Base-by-base conservation (phyloP, 1,140 invertebrate species). In the Drosophila neocordata region DNA sequence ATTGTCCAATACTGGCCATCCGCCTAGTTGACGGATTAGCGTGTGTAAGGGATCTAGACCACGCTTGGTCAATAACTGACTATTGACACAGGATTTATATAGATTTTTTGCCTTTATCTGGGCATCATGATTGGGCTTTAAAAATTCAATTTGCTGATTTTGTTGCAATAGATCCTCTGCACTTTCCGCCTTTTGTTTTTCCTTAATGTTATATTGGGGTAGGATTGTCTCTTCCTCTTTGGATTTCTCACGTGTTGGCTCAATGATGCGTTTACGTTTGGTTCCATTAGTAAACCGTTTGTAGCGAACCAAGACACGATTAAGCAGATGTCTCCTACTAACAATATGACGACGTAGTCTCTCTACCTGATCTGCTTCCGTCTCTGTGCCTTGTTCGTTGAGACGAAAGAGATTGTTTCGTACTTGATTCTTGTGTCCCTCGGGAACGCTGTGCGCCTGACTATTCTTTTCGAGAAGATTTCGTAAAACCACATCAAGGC, bases 61-160 rank as follows among this genome's bases (percentile, higher is more conserved):
- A 60, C 96, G 93, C 73, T 93, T 92, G 77, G 95, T 93, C 70
- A 96, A 92, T 59, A 95, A 93, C 27, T 94, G 94, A 91, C 95
- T 94, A 90, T 98, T 96, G 93, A 97, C 96, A 75, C 97, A 98
- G 0, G 96, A 97, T 73, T 94, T 93, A 81, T 96, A 98, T 0
- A 98, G 92, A 89, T 95, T 92, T 90, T 96, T 97, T 0, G 96
- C 96, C 92, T 97, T 97, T 1, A 93, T 57, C 24, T 94, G 93
- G 0, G 96, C 95, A 78, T 94, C 93, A 11, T 93, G 63, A 20
- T 82, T 41, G 59, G 79, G 60, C 31, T 80, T 63, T 0, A 76
- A 31, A 2, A 55, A 62, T 9, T 87, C 78, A 1, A 15, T 73
- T 15, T 51, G 11, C 8, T 8, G 31, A 20, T 31, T 31, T 31